Conservation (phyloP, 2,888 invertebrate species). For the Melipona bicolor region DNA sequence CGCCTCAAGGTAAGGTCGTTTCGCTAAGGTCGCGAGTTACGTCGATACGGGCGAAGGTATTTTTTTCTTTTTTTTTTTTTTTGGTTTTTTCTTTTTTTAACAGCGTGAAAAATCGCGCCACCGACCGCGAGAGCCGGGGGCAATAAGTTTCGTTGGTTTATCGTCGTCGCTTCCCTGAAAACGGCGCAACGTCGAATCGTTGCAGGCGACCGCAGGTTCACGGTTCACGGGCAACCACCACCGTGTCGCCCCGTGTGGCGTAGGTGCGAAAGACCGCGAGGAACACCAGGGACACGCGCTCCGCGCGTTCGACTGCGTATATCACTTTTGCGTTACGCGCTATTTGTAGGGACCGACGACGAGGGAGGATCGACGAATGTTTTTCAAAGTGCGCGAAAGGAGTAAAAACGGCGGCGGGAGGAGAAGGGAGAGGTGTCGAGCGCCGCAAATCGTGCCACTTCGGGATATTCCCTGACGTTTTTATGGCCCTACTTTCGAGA, state of each 20-base stretch:
- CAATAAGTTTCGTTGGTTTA: slow-evolving; percentile 81
- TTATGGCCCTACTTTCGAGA: slow-evolving; percentile 65
- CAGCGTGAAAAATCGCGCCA: slow-evolving; percentile 65
- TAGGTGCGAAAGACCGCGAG: slow-evolving; percentile 24
- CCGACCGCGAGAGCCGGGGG: slow-evolving; percentile 74
- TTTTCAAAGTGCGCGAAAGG: slow-evolving; percentile 47
- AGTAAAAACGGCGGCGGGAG: neutral
- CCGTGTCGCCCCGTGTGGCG: slow-evolving; percentile 10
- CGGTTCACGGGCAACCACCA: slow-evolving; percentile 22
- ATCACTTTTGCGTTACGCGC: slow-evolving; percentile 69
- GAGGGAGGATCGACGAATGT: slow-evolving; percentile 40
- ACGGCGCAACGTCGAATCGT: slow-evolving; percentile 66
- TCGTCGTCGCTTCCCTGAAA: slow-evolving; percentile 77
- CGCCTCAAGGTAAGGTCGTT: slow-evolving; percentile 58
- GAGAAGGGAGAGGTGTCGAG: slow-evolving; percentile 1
- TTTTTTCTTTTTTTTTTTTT: neutral
- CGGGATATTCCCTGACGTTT: slow-evolving; percentile 66
- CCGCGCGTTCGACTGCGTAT: slow-evolving; percentile 50
- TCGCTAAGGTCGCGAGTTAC: slow-evolving; percentile 75
- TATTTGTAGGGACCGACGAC: slow-evolving; percentile 46
- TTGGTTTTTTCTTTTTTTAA: neutral
- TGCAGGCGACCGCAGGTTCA: slow-evolving; percentile 53
- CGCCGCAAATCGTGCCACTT: slow-evolving; percentile 70
- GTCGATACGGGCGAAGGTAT: slow-evolving; percentile 69
- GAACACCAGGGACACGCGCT: neutral